phyloP scores from a whole-genome alignment of 2,888 invertebrate species.

The Merodon equestris region DNA sequence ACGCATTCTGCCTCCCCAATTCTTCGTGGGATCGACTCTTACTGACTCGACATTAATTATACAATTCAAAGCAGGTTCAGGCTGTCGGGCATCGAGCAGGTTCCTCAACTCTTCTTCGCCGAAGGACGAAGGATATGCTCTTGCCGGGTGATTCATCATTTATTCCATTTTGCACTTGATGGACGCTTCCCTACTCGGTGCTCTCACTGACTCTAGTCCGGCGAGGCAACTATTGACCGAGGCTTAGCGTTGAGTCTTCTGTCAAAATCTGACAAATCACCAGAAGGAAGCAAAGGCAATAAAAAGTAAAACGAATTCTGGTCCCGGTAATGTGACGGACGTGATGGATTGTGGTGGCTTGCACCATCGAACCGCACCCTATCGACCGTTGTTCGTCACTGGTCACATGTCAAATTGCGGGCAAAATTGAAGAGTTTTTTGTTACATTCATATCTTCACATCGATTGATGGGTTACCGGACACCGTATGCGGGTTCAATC shows the following conservation, averaged over 20 bases:
- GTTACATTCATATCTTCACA: slow-evolving; percentile 2
- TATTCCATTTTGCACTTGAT: slow-evolving; percentile 44
- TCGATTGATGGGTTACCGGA: slow-evolving; percentile 30
- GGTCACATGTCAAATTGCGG: slow-evolving; percentile 27
- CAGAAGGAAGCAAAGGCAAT: background rate
- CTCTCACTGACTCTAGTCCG: no score
- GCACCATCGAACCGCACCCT: slow-evolving; percentile 13
- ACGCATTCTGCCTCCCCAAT: slow-evolving; percentile 32
- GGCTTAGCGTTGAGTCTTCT: slow-evolving; percentile 47
- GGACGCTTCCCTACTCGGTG: no score
- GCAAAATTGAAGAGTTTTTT: slow-evolving; percentile 30
- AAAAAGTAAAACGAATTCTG: slow-evolving; percentile 10
- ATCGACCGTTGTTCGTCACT: background rate
- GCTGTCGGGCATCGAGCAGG: background rate
- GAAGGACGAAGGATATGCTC: slow-evolving; percentile 6
- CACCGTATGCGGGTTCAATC: no score
- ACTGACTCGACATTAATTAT: slow-evolving; percentile 57
- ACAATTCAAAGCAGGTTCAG: slow-evolving; percentile 64
- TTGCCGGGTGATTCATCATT: slow-evolving; percentile 57
- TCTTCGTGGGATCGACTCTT: background rate
- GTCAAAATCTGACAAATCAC: slow-evolving; percentile 61
- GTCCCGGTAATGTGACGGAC: slow-evolving; percentile 40
- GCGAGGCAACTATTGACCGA: slow-evolving; percentile 28
- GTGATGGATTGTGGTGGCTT: slow-evolving; percentile 53
- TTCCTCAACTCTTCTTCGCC: slow-evolving; percentile 40